phyloP scores from a whole-genome alignment of 2,888 invertebrate genomes.

The Tortrix viridana region DNA sequence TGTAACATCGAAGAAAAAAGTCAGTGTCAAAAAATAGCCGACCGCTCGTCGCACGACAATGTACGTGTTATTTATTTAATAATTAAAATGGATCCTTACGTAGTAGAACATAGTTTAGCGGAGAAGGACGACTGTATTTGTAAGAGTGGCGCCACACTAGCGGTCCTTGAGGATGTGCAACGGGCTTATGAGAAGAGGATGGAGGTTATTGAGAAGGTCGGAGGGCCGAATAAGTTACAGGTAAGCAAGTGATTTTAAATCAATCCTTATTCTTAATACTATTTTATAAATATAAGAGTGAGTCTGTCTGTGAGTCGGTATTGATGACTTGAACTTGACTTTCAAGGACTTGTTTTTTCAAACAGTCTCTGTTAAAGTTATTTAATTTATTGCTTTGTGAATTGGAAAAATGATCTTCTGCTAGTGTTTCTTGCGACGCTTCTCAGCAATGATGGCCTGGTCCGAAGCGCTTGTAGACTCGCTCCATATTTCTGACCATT shows the following conservation, averaged over 20 bases:
- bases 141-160: constrained; percentile 60
- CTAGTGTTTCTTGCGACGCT: no score
- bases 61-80: background rate
- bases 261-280: no score
- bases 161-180: constrained; percentile 85
- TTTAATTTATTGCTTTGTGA: no score
- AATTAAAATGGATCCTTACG: constrained; percentile 45
- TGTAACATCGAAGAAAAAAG: background rate
- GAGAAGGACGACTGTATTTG: constrained; percentile 57
- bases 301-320: no score
- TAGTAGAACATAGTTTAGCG: constrained; percentile 54
- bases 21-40: constrained; percentile 9
- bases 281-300: no score
- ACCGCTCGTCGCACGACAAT: background rate
- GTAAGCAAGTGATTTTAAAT: constrained; percentile 44
- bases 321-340: no score
- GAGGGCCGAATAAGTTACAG: constrained; percentile 59
- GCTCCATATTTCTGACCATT: no score
- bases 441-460: no score
- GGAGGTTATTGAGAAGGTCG: constrained; percentile 79
- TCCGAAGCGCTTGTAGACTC: no score
- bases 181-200: constrained; percentile 85
- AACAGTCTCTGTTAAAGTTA: no score
- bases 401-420: no score
- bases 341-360: no score